phyloP scores from a whole-genome alignment of 2,797 vertebrate species.

The Pristis pectinata region DNA sequence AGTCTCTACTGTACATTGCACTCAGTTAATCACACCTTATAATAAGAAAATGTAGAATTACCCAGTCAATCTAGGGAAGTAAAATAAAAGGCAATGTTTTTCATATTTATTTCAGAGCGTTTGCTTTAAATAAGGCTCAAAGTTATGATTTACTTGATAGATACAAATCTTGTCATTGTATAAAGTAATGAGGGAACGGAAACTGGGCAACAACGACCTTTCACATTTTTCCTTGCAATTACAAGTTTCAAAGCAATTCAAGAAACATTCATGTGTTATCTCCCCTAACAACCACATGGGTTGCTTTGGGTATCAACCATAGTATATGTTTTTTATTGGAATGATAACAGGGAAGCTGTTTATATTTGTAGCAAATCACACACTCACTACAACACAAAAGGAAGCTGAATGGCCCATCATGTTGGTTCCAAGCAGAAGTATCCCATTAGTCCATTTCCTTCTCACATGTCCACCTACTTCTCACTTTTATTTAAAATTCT shows the following conservation, averaged over 20 bases:
- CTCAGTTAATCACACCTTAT: not conserved
- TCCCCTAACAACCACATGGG: not conserved
- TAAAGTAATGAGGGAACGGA: not conserved
- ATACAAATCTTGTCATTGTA: not conserved
- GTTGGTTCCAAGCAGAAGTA: too few relatives aligned
- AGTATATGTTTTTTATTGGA: not conserved
- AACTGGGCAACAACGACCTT: not conserved
- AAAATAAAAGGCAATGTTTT: not conserved
- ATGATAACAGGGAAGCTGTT: not conserved
- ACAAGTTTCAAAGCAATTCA: not conserved
- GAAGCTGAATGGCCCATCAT: too few relatives aligned
- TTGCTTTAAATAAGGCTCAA: not conserved
- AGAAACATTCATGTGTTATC: not conserved
- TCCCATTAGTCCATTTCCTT: too few relatives aligned
- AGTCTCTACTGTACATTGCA: not conserved
- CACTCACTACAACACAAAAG: too few relatives aligned
- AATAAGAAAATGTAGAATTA: not conserved
- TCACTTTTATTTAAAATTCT: too few relatives aligned
- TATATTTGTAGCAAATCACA: not conserved
- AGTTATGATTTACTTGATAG: not conserved
- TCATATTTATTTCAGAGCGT: not conserved
- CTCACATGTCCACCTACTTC: too few relatives aligned
- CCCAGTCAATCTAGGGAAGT: not conserved
- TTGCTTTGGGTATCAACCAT: not conserved
- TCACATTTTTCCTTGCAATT: not conserved